phyloP scores from a whole-genome alignment of 2,113 vertebrate genomes.

The Charina bottae region DNA sequence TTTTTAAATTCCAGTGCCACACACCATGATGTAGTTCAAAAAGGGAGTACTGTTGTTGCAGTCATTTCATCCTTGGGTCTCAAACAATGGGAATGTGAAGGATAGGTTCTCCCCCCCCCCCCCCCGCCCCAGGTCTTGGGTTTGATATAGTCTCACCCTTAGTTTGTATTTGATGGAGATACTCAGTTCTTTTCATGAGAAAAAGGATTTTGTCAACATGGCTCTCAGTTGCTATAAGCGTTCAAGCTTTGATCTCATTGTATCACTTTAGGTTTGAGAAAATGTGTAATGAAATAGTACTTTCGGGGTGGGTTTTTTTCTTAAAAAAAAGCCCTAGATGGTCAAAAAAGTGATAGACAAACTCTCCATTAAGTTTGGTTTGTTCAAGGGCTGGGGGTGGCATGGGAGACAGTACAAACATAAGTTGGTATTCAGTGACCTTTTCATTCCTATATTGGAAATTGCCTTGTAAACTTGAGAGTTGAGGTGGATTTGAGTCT shows the following conservation, averaged over 20 bases:
- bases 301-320: neutral
- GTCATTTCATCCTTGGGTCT: neutral
- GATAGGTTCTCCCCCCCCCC: neutral
- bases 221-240: neutral
- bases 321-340: neutral
- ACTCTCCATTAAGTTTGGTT: neutral
- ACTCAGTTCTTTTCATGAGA: neutral
- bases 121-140: neutral
- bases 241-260: neutral
- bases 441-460: neutral
- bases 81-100: neutral
- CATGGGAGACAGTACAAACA: neutral
- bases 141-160: neutral
- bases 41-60: neutral
- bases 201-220: neutral
- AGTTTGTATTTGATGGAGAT: neutral
- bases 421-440: too few species aligned
- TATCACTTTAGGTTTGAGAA: neutral
- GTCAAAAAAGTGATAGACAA: neutral
- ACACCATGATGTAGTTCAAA: neutral
- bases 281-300: neutral
- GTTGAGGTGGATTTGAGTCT: neutral
- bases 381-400: too few species aligned
- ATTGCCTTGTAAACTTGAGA: neutral
- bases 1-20: constrained; percentile 47